Conservation (phyloP, 1,140 invertebrate species). For the Drosophila murphyi region DNA sequence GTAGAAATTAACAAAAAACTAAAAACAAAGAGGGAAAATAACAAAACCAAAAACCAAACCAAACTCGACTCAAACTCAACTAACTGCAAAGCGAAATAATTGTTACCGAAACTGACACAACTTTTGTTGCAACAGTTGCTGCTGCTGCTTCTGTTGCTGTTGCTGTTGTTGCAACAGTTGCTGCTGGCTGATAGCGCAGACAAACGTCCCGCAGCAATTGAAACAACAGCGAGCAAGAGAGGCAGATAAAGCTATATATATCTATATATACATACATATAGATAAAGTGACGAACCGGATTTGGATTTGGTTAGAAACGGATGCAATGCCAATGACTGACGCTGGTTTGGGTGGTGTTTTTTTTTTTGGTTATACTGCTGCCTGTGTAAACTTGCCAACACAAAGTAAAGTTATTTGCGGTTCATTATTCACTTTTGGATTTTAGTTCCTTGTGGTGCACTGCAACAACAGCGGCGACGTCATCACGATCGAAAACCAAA, state of each 20-base stretch:
- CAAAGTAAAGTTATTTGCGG: conserved; percentile 82
- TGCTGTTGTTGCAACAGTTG: conserved; percentile 15
- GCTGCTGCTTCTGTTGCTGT: conserved; percentile 6
- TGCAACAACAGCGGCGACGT: conserved; percentile 3
- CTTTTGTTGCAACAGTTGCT: conserved; percentile 19
- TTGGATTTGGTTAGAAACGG: conserved; percentile 39
- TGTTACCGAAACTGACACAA: conserved; percentile 76
- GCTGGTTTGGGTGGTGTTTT: conserved; percentile 14
- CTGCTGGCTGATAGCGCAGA: conserved; percentile 51
- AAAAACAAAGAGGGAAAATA: background rate
- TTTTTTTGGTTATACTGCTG: background rate
- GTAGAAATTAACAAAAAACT: conserved; percentile 16
- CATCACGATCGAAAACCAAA: conserved; percentile 69
- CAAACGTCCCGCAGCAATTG: conserved; percentile 67
- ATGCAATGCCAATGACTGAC: conserved; percentile 6
- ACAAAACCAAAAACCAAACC: conserved; percentile 18
- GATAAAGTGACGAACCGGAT: conserved; percentile 1
- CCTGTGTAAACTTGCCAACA: conserved; percentile 38
- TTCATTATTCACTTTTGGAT: conserved; percentile 83
- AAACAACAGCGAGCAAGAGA: conserved; percentile 36
- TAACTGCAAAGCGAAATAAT: conserved; percentile 72
- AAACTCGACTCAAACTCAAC: conserved; percentile 58
- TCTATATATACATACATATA: background rate
- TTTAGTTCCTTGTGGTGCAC: conserved; percentile 70
- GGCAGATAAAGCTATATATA: background rate